Evolutionary conservation across 2,888 invertebrate species (phyloP).

Genomic region (Hemicrepidius hirtus): DNA sequence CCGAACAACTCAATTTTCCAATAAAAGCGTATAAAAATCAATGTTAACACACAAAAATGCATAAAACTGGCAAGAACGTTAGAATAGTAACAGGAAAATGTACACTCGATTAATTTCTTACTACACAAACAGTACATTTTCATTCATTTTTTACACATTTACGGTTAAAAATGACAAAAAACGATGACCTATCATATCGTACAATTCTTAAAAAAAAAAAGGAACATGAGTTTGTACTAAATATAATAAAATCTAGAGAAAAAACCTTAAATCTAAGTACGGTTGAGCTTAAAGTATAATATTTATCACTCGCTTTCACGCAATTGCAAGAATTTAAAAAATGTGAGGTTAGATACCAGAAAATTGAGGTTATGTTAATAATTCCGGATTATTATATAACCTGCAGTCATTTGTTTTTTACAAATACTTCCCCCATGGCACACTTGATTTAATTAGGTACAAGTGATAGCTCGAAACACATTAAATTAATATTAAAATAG

Average conservation of each 20-base stretch:
- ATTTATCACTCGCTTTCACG: neutral
- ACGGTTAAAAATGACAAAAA: neutral
- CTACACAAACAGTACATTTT: too few species aligned
- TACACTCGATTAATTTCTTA: too few species aligned
- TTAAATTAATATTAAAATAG: conserved; percentile 13
- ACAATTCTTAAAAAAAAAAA: too few species aligned
- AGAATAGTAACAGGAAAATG: too few species aligned
- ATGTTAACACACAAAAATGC: neutral
- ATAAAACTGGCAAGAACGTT: conserved; percentile 9
- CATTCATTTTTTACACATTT: too few species aligned
- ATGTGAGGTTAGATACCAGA: too few species aligned
- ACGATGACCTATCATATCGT: neutral
- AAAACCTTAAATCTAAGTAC: neutral
- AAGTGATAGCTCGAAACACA: neutral
- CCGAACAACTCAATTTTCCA: too few species aligned
- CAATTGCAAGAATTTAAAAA: neutral
- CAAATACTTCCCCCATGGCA: conserved; percentile 5
- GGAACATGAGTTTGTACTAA: too few species aligned
- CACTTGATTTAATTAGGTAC: conserved; percentile 18
- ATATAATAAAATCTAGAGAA: too few species aligned
- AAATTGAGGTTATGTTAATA: too few species aligned
- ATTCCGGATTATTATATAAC: too few species aligned
- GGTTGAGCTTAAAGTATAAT: neutral
- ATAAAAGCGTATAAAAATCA: neutral
- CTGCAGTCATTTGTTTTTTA: neutral